A percentile compares a stretch with the other conserved stretches of the same genome.
Conservation (phyloP, 1,140 invertebrate genomes). For the Eubasilissa regina region DNA sequence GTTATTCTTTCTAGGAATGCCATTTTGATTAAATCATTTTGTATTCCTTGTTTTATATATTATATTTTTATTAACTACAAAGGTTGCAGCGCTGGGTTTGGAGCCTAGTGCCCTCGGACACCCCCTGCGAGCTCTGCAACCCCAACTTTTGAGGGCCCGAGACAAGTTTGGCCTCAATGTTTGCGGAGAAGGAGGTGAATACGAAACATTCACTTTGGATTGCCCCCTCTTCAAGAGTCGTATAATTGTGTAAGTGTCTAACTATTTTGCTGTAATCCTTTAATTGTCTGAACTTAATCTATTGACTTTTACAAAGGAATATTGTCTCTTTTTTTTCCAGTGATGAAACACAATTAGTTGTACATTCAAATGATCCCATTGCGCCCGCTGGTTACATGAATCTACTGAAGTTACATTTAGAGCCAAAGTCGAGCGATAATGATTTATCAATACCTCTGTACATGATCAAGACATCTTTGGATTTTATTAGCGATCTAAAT, state of each 20-base stretch:
- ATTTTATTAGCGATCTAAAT: slow-evolving; percentile 75
- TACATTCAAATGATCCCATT: slow-evolving; percentile 92
- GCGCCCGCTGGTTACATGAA: slow-evolving; percentile 95
- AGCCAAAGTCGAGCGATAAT: slow-evolving; percentile 66
- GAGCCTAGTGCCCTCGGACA: slow-evolving; percentile 92
- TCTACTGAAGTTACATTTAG: slow-evolving; percentile 85
- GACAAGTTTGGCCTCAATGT: slow-evolving; percentile 97
- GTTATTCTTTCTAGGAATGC: background rate
- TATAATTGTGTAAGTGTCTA: slow-evolving; percentile 87
- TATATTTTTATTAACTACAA: background rate
- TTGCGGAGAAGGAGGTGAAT: slow-evolving; percentile 99
- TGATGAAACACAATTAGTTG: slow-evolving; percentile 89
- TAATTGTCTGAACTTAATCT: slow-evolving; percentile 42
- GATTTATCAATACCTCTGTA: slow-evolving; percentile 72
- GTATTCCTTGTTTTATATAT: no score
- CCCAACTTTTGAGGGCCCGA: slow-evolving; percentile 89
- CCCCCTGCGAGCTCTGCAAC: slow-evolving; percentile 87
- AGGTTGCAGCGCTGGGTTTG: slow-evolving; percentile 92
- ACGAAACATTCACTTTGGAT: slow-evolving; percentile 97
- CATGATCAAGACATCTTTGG: slow-evolving; percentile 72
- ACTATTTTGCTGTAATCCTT: background rate
- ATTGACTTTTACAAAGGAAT: background rate
- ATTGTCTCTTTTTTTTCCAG: slow-evolving; percentile 73
- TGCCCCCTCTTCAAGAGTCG: slow-evolving; percentile 95
- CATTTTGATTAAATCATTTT: background rate